Base-by-base conservation (phyloP, 2,888 invertebrate genomes). In the Parasteatoda lunata region DNA sequence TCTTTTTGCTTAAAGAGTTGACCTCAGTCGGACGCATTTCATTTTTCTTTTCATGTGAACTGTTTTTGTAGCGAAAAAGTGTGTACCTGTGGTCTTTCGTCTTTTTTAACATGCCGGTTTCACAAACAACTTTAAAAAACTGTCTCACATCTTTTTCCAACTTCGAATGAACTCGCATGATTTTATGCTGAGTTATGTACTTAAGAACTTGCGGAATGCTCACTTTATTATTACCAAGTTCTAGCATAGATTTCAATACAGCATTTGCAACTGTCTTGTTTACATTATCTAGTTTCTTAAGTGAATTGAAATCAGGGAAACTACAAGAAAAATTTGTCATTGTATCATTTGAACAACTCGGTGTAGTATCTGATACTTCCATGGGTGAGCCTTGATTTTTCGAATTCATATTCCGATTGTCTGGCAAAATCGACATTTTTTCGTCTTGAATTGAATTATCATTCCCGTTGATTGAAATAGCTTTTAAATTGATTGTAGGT, bases 241-340 rank as follows among this genome's bases (percentile, higher is more conserved):
- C 59, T 4, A 66, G 30, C 11, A 81, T 51, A 13, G 75, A 15
- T 49, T n/a, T 52, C 4, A 81, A 5, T 13, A 75, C 69, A 47
- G 59, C 69, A 66, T 75, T 75, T 48, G 81, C 68, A 3, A 81
- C 13, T n/a, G 11, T 59, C 54, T 75, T 75, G 30, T 81, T 73
- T 5, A 68, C 45, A n/a, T 75, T 59, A 68, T 52, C 54, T 1
- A 75, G 48, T 6, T 54, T 52, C 47, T 66, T 64, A 13, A 80
- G 45, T 3, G 51, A 52, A 6, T 8, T 15, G 54, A 4, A 47
- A 8, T 9, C 9, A 7, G 59, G 3, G 3, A n/a, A 3, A 59
- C n/a, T 59, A 13, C 4, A 13, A 13, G 59, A 59, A 59, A 59
- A 4, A 54, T 54, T 13, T 30, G 11, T 13, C n/a, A 13, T n/a